These are phyloP conservation scores for Ictidomys tridecemlineatus DNA, from an alignment of 2,113 vertebrate species.

Conservation along the genomic window DNA sequence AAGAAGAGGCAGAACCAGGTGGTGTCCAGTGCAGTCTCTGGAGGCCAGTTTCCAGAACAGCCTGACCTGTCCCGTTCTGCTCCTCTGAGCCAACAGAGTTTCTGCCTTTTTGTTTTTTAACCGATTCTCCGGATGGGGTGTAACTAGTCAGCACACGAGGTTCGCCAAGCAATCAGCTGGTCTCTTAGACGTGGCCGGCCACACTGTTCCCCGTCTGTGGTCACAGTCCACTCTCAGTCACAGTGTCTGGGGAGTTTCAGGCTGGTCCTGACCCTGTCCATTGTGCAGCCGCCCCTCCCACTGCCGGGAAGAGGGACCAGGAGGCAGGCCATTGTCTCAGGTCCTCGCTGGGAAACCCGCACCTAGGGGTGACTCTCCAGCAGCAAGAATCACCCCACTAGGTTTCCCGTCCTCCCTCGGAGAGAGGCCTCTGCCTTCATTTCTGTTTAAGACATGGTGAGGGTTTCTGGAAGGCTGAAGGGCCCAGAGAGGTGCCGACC, in stretches of 20 bases:
- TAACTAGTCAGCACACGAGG: not conserved
- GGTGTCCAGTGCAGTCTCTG: rapidly evolving
- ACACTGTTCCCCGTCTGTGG: rapidly evolving
- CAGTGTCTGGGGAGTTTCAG: not conserved
- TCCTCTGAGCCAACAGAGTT: not conserved
- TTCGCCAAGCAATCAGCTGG: rapidly evolving
- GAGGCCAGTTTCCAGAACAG: not conserved
- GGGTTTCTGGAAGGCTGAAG: no score
- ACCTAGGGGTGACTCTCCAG: no score
- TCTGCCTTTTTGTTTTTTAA: not conserved
- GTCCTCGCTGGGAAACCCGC: no score
- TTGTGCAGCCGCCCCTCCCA: rapidly evolving
- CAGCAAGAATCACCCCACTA: no score
- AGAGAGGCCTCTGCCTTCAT: not conserved
- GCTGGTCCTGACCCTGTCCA: not conserved
- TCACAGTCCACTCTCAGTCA: not conserved
- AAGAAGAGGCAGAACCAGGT: not conserved
- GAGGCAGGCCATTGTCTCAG: no score
- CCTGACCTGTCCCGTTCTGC: not conserved
- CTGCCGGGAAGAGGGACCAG: rapidly evolving
- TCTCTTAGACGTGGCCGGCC: not conserved
- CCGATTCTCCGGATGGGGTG: not conserved
- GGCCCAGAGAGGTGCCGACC: not conserved
- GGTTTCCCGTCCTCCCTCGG: no score
- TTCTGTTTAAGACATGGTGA: not conserved